Conservation (phyloP, 1,140 invertebrate species). For the Bombyx mandarina region DNA sequence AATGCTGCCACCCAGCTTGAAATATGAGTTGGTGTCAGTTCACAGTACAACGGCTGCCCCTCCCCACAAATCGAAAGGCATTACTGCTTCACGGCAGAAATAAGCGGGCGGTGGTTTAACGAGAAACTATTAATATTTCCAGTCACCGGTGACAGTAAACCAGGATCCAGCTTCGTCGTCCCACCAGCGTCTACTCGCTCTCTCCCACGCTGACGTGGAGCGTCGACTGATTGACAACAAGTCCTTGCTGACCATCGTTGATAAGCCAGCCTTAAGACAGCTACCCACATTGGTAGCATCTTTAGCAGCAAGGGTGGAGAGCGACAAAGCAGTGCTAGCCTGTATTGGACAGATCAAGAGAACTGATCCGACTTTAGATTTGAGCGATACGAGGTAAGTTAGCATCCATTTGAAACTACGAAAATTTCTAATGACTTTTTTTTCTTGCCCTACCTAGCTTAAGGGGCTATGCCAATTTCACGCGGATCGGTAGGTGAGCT, state of each 20-base stretch:
- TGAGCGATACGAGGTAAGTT: slow-evolving; percentile 63
- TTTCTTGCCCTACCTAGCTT: not conserved
- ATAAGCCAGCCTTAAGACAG: slow-evolving; percentile 76
- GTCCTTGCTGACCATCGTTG: slow-evolving; percentile 87
- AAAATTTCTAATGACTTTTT: not conserved
- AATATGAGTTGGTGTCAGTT: no score
- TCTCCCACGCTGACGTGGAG: slow-evolving; percentile 86
- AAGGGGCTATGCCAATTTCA: no score
- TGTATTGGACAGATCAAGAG: slow-evolving; percentile 76
- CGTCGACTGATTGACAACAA: slow-evolving; percentile 93
- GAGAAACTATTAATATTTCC: not conserved
- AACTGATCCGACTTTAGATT: slow-evolving; percentile 65
- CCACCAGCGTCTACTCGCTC: slow-evolving; percentile 89
- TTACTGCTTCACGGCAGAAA: no score
- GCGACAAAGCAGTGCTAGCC: slow-evolving; percentile 80
- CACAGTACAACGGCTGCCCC: no score
- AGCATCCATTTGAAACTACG: not conserved
- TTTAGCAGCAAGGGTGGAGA: slow-evolving; percentile 74
- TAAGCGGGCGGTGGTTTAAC: no score
- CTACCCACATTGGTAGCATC: slow-evolving; percentile 71
- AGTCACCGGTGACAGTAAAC: slow-evolving; percentile 74
- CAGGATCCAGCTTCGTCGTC: slow-evolving; percentile 89
- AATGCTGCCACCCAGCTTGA: no score
- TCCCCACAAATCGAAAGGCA: no score
- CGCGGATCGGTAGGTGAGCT: no score